Base-by-base conservation (phyloP, 1,140 invertebrate genomes). In the Dreissena polymorpha region DNA sequence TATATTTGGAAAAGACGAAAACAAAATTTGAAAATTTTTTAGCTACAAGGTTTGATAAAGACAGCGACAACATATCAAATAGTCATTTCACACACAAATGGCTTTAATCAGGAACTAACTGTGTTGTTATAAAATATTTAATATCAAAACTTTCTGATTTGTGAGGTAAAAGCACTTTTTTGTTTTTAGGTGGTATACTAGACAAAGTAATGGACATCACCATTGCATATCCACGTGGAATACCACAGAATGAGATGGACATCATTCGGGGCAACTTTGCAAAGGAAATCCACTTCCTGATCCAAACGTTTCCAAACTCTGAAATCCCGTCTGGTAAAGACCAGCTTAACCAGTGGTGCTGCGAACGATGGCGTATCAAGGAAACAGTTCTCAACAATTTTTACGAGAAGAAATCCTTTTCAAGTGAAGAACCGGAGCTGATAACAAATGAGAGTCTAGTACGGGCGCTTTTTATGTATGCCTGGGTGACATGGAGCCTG, bases 171-270 rank as follows among this genome's bases (percentile, higher is more conserved):
- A 39, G 39, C 39, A 39, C 39, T 2, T 39, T 5, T 5, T 39
- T 8, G 39, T 49, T 86, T 88, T 63, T 70, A 92, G 91, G 85
- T 84, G 79, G 88, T 13, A 83, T 84, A 49, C 68, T 91, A 2
- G 90, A 91, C 69, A 85, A 83, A n/a, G 53, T 92, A 18, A 83
- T 90, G 39, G 91, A 92, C 81, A 84, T 92, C 2, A 91, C 90
- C 0, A 86, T 92, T 21, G 91, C 85, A 7, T 92, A 91, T 74
- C 89, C 90, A 10, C 70, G 85, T 25, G 88, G 82, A 23, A 86
- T 91, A 50, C 86, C 90, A 5, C 89, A 91, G 65, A 86, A 85
- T 73, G 91, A 92, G 81, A 18, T 81, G 14, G 89, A 90, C 18
- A 82, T 91, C 12, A 14, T 89, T 0, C 84, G 72, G 49, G 91